A percentile compares a stretch with the other conserved stretches of the same genome.
These are phyloP conservation scores for Octopus bimaculoides DNA, from an alignment of 1,140 invertebrate species.

Conservation along the genomic window DNA sequence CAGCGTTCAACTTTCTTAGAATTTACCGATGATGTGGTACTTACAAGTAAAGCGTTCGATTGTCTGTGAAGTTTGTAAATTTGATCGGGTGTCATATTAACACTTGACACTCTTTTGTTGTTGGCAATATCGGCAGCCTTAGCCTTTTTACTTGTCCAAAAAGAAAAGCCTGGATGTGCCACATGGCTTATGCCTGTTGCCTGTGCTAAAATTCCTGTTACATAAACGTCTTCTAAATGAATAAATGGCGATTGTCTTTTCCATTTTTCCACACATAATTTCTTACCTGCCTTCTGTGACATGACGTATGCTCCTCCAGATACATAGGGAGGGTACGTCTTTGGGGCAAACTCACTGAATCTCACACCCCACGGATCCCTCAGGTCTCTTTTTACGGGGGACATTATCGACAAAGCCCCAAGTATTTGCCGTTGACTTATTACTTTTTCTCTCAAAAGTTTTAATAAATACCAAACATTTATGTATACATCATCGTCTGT, in stretches of 20 bases:
- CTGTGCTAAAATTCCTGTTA: slow-evolving; percentile 35
- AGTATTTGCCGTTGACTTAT: not conserved
- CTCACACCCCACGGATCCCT: slow-evolving; percentile 7
- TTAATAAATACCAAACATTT: slow-evolving; percentile 56
- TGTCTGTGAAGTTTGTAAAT: slow-evolving; percentile 9
- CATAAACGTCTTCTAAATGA: slow-evolving; percentile 54
- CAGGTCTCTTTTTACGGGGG: slow-evolving; percentile 7
- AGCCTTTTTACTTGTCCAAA: not conserved
- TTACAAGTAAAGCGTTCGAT: not conserved
- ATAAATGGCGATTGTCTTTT: slow-evolving; percentile 43
- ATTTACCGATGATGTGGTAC: not conserved
- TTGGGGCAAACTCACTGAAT: not conserved
- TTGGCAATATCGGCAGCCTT: not conserved
- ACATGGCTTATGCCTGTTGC: slow-evolving; percentile 3
- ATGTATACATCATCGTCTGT: slow-evolving; percentile 86
- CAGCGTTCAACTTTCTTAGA: not conserved
- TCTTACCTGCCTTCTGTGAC: slow-evolving; percentile 42
- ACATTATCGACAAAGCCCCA: not conserved
- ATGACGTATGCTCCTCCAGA: slow-evolving; percentile 54
- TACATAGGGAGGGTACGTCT: slow-evolving; percentile 53
- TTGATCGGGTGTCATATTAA: slow-evolving; percentile 6
- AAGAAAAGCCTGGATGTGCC: slow-evolving; percentile 4
- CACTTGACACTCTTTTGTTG: not conserved
- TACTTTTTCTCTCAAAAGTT: slow-evolving; percentile 17
- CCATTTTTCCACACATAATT: slow-evolving; percentile 37